Percentiles rank a stretch among this genome's conserved stretches.
These are phyloP conservation scores for Holcopasites calliopsidis DNA, from an alignment of 1,140 invertebrate genomes.

Conservation along the genomic window DNA sequence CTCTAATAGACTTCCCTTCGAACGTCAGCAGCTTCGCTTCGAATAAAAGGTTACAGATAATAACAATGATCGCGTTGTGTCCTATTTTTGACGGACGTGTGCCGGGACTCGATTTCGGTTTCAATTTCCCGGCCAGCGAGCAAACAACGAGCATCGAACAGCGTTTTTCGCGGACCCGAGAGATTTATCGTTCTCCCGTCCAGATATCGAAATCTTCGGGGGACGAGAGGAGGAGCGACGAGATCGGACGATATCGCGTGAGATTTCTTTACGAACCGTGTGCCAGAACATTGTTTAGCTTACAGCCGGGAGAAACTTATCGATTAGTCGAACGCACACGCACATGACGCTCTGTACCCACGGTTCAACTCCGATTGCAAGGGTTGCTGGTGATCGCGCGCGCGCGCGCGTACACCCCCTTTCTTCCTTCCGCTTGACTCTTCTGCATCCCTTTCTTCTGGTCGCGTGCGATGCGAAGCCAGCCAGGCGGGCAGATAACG, in stretches of 20 bases:
- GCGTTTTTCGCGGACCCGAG: background rate
- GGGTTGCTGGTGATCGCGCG: background rate
- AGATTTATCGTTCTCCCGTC: background rate
- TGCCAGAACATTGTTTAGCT: slow-evolving; percentile 53
- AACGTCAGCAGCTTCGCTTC: background rate
- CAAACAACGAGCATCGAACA: background rate
- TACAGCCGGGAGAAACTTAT: slow-evolving; percentile 54
- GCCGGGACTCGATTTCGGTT: background rate
- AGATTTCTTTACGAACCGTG: slow-evolving; percentile 15
- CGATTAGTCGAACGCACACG: slow-evolving; percentile 44
- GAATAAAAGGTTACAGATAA: background rate
- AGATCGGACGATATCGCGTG: too few species aligned
- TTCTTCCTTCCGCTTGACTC: slow-evolving; percentile 28
- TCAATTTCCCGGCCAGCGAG: slow-evolving; percentile 3
- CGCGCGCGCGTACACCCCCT: slow-evolving; percentile 9
- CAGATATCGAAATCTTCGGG: too few species aligned
- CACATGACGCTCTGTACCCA: slow-evolving; percentile 1
- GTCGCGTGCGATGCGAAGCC: background rate
- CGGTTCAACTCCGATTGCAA: slow-evolving; percentile 12
- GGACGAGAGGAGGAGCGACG: too few species aligned
- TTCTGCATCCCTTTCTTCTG: background rate
- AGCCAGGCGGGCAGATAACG: slow-evolving; percentile 29
- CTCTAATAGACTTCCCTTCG: background rate
- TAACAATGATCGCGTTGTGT: background rate
- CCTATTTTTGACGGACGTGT: background rate